Conservation (phyloP, 2,888 invertebrate genomes). For the Cryptocheilus praepositus region DNA sequence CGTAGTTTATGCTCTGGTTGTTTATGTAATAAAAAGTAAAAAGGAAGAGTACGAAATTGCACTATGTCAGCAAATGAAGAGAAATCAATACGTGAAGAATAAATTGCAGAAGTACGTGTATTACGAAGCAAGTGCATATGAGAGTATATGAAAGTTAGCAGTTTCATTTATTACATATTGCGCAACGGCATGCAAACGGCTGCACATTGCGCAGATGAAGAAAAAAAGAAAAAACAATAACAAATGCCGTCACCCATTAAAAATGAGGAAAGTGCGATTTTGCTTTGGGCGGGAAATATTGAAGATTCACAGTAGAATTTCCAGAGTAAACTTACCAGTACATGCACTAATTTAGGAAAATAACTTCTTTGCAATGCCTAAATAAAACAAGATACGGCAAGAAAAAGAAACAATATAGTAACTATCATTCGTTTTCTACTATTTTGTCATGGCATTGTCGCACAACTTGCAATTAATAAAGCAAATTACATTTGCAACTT, state of each 20-base stretch:
- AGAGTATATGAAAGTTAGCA: slow-evolving; percentile 35
- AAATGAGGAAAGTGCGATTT: slow-evolving; percentile 48
- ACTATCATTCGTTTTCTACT: too few species aligned
- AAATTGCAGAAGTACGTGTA: slow-evolving; percentile 24
- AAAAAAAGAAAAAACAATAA: slow-evolving; percentile 37
- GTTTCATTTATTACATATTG: slow-evolving; percentile 29
- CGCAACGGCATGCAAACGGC: slow-evolving; percentile 39
- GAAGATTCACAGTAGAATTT: slow-evolving; percentile 30
- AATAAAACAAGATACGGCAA: not conserved
- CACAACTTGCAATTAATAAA: too few species aligned
- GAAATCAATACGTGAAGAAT: too few species aligned
- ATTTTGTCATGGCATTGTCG: too few species aligned
- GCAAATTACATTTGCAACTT: too few species aligned
- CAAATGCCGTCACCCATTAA: slow-evolving; percentile 42
- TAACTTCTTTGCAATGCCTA: slow-evolving; percentile 32
- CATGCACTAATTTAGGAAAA: slow-evolving; percentile 52
- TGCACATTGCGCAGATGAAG: slow-evolving; percentile 37
- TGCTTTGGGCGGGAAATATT: slow-evolving; percentile 39
- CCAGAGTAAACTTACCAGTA: slow-evolving; percentile 53
- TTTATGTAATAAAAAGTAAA: slow-evolving; percentile 20
- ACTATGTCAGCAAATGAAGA: slow-evolving; percentile 23
- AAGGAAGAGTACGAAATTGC: slow-evolving; percentile 23
- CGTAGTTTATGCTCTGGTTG: slow-evolving; percentile 6
- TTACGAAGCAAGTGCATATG: slow-evolving; percentile 26
- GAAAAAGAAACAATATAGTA: too few species aligned